A percentile compares a stretch with the other conserved stretches of the same genome.
These are phyloP conservation scores for Morus bassanus DNA, from an alignment of 2,797 vertebrate genomes.

Conservation along the genomic window DNA sequence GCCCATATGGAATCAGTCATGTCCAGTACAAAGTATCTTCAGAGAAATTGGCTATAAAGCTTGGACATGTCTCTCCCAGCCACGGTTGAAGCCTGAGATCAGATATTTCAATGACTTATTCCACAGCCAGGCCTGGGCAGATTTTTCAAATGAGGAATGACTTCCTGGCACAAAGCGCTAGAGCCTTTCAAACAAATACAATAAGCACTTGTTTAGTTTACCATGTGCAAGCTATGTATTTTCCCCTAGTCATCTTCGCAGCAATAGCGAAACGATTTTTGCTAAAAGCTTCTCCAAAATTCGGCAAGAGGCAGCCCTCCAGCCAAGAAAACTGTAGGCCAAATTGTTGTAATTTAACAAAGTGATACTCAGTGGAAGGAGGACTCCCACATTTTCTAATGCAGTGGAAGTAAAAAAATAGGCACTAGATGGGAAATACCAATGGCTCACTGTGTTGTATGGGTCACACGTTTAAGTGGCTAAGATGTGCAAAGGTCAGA, in stretches of 20 bases:
- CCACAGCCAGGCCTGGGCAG: not conserved
- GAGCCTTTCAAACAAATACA: not conserved
- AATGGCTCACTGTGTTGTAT: not conserved
- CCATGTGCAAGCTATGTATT: not conserved
- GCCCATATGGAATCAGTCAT: not conserved
- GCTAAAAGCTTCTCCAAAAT: not conserved
- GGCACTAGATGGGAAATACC: not conserved
- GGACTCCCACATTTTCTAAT: not conserved
- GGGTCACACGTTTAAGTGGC: not conserved
- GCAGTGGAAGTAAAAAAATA: not conserved
- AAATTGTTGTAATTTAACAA: not conserved
- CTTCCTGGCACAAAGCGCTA: not conserved
- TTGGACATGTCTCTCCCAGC: not conserved
- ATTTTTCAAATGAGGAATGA: not conserved
- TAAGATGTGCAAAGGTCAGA: not conserved
- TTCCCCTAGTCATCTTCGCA: not conserved
- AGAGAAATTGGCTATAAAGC: not conserved
- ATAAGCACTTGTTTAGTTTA: not conserved
- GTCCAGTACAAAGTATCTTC: not conserved
- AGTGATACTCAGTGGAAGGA: not conserved
- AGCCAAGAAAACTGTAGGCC: not conserved
- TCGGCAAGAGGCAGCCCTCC: not conserved
- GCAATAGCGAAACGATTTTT: not conserved
- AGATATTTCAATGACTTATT: not conserved
- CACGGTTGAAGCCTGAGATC: not conserved